Evolutionary conservation across 2,888 invertebrate genomes (phyloP).

Genomic region (Ceramica pisi): DNA sequence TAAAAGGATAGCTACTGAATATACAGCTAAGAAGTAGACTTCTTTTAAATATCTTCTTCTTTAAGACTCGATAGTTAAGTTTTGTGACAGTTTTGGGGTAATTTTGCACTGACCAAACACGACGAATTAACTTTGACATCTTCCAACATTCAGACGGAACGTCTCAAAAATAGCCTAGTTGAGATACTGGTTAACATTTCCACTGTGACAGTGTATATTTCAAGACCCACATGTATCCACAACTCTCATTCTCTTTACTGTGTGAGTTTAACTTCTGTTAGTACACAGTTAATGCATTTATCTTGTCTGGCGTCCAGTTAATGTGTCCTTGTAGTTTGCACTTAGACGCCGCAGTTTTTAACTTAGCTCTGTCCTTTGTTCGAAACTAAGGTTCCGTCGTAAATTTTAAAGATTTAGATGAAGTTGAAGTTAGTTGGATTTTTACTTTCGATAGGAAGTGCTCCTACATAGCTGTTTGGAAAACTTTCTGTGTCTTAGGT

Average conservation of each 20-base stretch:
- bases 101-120: no score
- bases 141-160: neutral
- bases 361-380: slow-evolving; percentile 18
- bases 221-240: neutral
- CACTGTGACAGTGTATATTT: neutral
- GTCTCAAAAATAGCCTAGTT: neutral
- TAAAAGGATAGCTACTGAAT: no score
- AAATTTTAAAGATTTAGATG: slow-evolving; percentile 4
- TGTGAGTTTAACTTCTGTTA: slow-evolving; percentile 8
- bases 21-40: no score
- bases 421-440: neutral
- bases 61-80: no score
- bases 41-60: no score
- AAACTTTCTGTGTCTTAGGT: no score
- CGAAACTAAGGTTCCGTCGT: neutral
- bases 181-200: slow-evolving; percentile 1
- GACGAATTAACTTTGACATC: no score
- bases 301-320: slow-evolving; percentile 45
- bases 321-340: slow-evolving; percentile 32
- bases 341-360: slow-evolving; percentile 21
- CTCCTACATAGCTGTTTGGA: no score
- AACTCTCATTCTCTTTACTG: neutral
- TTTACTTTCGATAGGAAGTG: neutral
- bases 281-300: slow-evolving; percentile 49
- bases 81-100: no score